Evolutionary conservation across 2,113 vertebrate genomes (phyloP), one percentile per base, ranked within the genome.

Genomic region (Varanus salvator): DNA sequence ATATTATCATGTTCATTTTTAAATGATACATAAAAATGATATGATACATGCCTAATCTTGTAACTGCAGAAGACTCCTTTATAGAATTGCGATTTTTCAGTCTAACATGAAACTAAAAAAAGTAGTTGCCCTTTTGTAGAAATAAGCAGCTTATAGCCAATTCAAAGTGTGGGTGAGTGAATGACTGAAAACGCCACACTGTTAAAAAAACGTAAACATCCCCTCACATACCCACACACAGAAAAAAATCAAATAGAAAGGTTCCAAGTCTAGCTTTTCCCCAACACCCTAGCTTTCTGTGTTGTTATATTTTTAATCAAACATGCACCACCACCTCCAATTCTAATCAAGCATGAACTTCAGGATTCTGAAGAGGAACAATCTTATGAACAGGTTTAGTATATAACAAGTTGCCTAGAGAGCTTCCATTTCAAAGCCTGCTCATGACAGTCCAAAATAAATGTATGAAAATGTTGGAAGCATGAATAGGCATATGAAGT

Each of bases 401-500:
- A 50, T 27, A 50, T 84, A 27, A 68, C 17, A 14, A 85, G 25
- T 29, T 86, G 69, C 12, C 31, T 83, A 66, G 57, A 68, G 34
- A 86, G 50, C 3, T 29, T 75, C 31, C 19, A 17, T 86, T 86
- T 27, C 50, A 75, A 21, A 57, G 50, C 31, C 52, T 85, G 50
- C 27, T 54, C 19, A 29, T 21, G 38, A 81, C 21, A 54, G 2
- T 88, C 48, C n/a, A 75, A 77, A 57, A 44, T n/a, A 83, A 48
- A 7, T 0, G 0, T 71, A 72, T 82, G 21, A 87, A n/a, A 38
- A 89, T 91, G 88, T 89, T 90, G 93, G 76, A 88, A 90, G 88
- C 3, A 7, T 85, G 50, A 2, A 29, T 89, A n/a, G 85, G 1
- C 92, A n/a, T 83, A 91, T 89, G 92, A 90, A 94, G 92, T 75